These are phyloP conservation scores for Labeo rohita DNA, from an alignment of 2,113 vertebrate species.

Conservation along the genomic window DNA sequence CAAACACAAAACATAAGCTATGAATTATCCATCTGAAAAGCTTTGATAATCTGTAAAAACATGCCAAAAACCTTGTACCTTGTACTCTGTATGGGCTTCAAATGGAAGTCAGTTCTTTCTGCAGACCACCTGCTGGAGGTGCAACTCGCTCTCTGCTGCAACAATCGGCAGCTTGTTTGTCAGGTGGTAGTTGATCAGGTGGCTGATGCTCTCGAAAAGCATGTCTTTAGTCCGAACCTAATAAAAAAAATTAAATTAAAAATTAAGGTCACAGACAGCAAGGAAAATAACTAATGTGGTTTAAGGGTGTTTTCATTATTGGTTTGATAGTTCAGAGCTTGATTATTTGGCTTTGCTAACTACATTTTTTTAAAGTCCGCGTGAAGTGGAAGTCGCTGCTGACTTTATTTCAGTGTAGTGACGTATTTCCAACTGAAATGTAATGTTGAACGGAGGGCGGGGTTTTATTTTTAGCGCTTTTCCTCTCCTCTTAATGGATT, in stretches of 20 bases:
- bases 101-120: constrained; percentile 77
- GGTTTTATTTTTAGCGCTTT: too few relatives aligned
- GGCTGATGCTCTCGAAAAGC: constrained; percentile 96
- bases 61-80: background rate
- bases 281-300: background rate
- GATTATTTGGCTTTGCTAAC: background rate
- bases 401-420: too few relatives aligned
- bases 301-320: background rate
- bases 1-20: background rate
- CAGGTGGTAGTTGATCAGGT: constrained; percentile 93
- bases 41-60: background rate
- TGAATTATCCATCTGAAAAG: background rate
- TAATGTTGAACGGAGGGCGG: too few relatives aligned
- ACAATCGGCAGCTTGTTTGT: constrained; percentile 93
- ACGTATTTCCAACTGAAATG: too few relatives aligned
- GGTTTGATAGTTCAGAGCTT: background rate
- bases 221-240: constrained; percentile 97
- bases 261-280: too few relatives aligned
- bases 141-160: constrained; percentile 92
- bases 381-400: too few relatives aligned
- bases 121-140: constrained; percentile 87
- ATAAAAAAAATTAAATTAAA: background rate
- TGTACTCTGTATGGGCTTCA: background rate
- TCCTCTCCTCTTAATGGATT: too few relatives aligned
- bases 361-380: too few relatives aligned